phyloP scores from a whole-genome alignment of 2,888 invertebrate species.

The Allolobophora icterica region DNA sequence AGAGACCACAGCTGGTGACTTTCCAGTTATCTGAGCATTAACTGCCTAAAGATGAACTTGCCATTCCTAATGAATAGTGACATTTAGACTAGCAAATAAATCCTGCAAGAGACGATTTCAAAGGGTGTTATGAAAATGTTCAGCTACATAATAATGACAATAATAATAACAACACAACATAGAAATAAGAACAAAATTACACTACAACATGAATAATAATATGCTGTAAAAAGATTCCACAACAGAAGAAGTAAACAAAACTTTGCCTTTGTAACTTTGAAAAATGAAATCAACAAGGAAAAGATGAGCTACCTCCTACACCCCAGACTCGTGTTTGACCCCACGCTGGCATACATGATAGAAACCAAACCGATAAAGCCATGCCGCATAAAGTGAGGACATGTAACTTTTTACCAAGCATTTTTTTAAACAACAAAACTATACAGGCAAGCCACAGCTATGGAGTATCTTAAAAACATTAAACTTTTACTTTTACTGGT shows the following conservation, averaged over 20 bases:
- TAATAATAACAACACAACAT: background rate
- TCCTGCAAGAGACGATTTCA: background rate
- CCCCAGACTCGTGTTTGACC: background rate
- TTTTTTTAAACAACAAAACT: background rate
- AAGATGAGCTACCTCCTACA: background rate
- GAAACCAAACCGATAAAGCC: background rate
- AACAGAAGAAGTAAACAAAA: background rate
- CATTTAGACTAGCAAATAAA: background rate
- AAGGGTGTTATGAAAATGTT: background rate
- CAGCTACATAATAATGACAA: background rate
- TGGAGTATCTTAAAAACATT: background rate
- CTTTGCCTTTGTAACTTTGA: background rate
- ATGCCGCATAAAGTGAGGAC: background rate
- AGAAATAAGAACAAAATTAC: no score
- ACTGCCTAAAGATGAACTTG: background rate
- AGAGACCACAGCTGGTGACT: background rate
- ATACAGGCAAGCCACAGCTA: background rate
- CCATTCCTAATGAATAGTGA: background rate
- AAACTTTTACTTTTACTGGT: no score
- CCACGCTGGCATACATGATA: background rate
- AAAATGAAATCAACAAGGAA: background rate
- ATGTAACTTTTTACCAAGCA: background rate
- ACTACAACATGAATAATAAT: background rate
- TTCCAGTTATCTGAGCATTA: background rate
- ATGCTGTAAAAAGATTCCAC: background rate